Base-by-base conservation (phyloP, 2,888 invertebrate species). In the Caenorhabditis angaria region DNA sequence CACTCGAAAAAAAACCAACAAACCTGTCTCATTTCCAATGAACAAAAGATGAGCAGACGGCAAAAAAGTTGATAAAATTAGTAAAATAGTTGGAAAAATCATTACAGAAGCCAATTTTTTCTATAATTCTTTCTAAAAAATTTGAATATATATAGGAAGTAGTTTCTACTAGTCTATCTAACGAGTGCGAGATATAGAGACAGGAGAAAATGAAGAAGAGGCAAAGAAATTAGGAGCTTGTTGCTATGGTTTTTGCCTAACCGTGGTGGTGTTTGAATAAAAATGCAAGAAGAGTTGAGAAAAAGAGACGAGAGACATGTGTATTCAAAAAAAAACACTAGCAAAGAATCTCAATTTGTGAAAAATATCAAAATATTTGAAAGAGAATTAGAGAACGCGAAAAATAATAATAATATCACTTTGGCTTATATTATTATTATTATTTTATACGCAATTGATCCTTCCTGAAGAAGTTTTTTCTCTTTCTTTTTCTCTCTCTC, bases 361-460 rank as follows among this genome's bases (percentile, higher is more conserved):
- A 41, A 32, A 41, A 41, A 41, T 41, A 41, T 41, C 14, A 41
- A 41, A 41, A 41, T 41, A 18, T 41, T 12, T 14, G 41, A 41
- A 18, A 41, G 41, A 41, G 41, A 41, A 41, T 41, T 41, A 41
- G 41, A 41, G 14, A 41, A 12, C 3, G 14, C 41, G 41, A 41
- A 41, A 41, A 41, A 41, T 41, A n/a, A n/a, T n/a, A n/a, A n/a
- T n/a, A 41, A 41, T 41, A 41, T 41, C 41, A 41, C 41, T 41
- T 41, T 41, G 18, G 41, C 41, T 41, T 18, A 41, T 18, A 3
- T 41, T 41, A 18, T 41, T 41, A 12, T 41, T n/a, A n/a, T 18
- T 41, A 41, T 41, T 41, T 41, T 41, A 41, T 41, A 41, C 41
- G 41, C 41, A 41, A 41, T 41, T 41, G 41, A 41, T 41, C 41